Conservation (phyloP, 1,140 invertebrate genomes). For the Drosophila kurseongensis region DNA sequence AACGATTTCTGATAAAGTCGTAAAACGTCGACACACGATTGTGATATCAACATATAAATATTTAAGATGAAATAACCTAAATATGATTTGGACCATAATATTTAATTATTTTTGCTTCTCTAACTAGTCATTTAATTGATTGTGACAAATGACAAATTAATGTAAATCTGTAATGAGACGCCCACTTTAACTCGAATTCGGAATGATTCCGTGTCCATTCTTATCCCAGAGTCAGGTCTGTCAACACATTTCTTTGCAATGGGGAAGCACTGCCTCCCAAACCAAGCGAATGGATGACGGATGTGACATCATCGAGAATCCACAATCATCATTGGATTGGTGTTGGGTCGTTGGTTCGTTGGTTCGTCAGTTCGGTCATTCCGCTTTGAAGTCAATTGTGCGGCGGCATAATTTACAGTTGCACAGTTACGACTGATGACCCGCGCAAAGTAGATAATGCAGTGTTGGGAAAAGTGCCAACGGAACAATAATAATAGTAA, state of each 20-base stretch:
- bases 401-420: conserved; percentile 51
- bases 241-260: conserved; percentile 15
- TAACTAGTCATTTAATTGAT: no score
- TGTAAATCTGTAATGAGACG: no score
- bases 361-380: conserved; percentile 12
- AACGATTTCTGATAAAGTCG: no score
- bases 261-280: neutral
- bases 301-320: conserved; percentile 68
- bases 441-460: conserved; percentile 30
- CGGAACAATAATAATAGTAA: conserved; percentile 8
- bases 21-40: no score
- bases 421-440: conserved; percentile 33
- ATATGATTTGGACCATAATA: no score
- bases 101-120: no score
- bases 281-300: conserved; percentile 47
- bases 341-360: neutral
- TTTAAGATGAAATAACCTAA: no score
- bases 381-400: conserved; percentile 67
- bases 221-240: neutral
- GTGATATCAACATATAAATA: no score
- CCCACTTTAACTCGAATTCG: neutral
- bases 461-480: conserved; percentile 31
- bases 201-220: neutral
- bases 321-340: conserved; percentile 26
- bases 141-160: no score